Evolutionary conservation across 1,140 invertebrate species (phyloP).

Genomic region (Drosophila littoralis): DNA sequence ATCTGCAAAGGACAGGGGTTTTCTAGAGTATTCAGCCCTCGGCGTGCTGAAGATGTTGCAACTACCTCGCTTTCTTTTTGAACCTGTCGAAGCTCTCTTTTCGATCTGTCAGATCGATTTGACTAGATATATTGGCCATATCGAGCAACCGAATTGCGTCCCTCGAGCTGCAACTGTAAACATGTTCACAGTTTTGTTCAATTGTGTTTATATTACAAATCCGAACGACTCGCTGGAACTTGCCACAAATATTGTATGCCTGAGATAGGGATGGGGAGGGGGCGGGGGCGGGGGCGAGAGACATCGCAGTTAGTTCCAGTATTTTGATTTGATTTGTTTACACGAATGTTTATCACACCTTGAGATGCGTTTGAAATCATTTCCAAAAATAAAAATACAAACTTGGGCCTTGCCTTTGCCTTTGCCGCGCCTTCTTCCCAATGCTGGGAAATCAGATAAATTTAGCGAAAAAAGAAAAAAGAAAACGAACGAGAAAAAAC

Average conservation of each 20-base stretch:
- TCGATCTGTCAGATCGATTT: not conserved
- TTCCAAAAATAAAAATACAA: conserved; percentile 74
- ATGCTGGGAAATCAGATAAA: conserved; percentile 55
- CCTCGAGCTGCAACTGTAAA: not conserved
- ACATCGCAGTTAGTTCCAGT: conserved; percentile 29
- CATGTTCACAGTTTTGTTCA: not conserved
- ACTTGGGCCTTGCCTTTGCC: conserved; percentile 4
- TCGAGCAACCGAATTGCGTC: not conserved
- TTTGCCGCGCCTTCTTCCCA: not conserved
- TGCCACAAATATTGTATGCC: not conserved
- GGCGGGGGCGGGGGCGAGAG: not conserved
- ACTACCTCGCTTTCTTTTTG: too few species aligned
- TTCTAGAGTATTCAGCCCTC: too few species aligned
- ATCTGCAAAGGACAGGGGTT: too few species aligned
- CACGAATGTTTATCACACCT: conserved; percentile 78
- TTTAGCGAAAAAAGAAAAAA: conserved; percentile 58
- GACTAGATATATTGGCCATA: not conserved
- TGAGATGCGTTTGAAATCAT: conserved; percentile 81
- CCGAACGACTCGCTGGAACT: not conserved
- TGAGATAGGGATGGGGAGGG: too few species aligned
- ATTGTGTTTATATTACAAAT: conserved; percentile 13
- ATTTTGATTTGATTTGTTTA: conserved; percentile 73
- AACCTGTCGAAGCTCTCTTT: too few species aligned
- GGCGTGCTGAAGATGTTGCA: too few species aligned
- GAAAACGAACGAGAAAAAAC: conserved; percentile 17